Conservation (phyloP, 1,140 invertebrate genomes). For the Antheraea mylitta region DNA sequence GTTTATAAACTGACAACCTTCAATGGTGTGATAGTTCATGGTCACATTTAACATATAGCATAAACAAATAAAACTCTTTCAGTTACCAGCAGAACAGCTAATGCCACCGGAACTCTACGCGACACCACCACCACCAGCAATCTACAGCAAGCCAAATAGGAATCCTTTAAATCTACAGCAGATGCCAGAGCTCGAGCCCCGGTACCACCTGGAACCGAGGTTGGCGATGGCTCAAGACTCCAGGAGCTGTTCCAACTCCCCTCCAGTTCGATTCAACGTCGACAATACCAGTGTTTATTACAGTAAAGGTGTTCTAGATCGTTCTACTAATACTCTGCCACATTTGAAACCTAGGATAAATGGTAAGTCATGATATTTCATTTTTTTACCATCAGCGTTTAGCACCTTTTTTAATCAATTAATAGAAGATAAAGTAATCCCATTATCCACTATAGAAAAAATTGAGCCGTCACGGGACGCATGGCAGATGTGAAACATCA, state of each 20-base stretch:
- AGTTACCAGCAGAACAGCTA: conserved; percentile 54
- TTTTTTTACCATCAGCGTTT: too few relatives aligned
- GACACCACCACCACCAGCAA: conserved; percentile 34
- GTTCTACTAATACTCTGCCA: conserved; percentile 45
- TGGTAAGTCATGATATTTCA: conserved; percentile 30
- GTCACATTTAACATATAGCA: too few relatives aligned
- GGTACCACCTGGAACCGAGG: conserved; percentile 44
- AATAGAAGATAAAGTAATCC: too few relatives aligned
- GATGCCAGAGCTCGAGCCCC: conserved; percentile 56
- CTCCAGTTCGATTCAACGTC: conserved; percentile 53
- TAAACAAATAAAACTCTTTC: too few relatives aligned
- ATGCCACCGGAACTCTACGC: conserved; percentile 53
- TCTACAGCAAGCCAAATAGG: conserved; percentile 56
- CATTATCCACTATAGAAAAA: too few relatives aligned
- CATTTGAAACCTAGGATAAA: conserved; percentile 47
- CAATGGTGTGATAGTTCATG: too few relatives aligned
- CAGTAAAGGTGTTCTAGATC: conserved; percentile 44
- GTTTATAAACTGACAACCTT: too few relatives aligned
- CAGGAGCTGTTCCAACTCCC: conserved; percentile 48
- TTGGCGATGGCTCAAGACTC: conserved; percentile 29
- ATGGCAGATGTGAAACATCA: too few relatives aligned
- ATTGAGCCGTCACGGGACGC: too few relatives aligned
- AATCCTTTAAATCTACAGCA: conserved; percentile 53
- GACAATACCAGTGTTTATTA: conserved; percentile 52
- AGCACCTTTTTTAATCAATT: too few relatives aligned